A percentile compares a stretch with the other conserved stretches of the same genome.
phyloP scores from a whole-genome alignment of 2,797 vertebrate species.

The Craterocephalus amniculus region DNA sequence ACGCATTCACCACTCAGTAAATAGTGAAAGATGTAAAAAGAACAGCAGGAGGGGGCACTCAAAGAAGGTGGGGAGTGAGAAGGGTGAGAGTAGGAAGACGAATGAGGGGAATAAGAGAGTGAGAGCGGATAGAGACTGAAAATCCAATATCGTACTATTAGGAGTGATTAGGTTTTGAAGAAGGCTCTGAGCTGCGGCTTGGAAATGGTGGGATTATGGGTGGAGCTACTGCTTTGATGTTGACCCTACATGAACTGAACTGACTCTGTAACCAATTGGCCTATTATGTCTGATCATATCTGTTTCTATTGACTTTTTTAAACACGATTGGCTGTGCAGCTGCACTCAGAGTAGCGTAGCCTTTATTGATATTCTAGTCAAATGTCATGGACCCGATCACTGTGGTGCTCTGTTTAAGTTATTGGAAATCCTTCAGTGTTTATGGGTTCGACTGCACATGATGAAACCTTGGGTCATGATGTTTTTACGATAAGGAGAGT shows the following conservation, averaged over 20 bases:
- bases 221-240: slow-evolving; percentile 41
- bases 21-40: background rate
- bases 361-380: slow-evolving; percentile 6
- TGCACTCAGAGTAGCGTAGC: slow-evolving; percentile 1
- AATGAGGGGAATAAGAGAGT: slow-evolving; percentile 36
- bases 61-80: background rate
- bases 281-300: slow-evolving; percentile 19
- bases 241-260: slow-evolving; percentile 43
- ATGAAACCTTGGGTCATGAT: background rate
- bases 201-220: slow-evolving; percentile 43
- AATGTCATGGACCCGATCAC: background rate
- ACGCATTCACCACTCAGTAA: slow-evolving; percentile 10
- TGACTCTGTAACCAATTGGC: slow-evolving; percentile 23
- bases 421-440: slow-evolving; percentile 12
- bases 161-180: slow-evolving; percentile 48
- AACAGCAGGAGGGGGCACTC: slow-evolving; percentile 11
- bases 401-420: background rate
- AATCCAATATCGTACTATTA: slow-evolving; percentile 45
- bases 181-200: slow-evolving; percentile 13
- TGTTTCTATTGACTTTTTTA: slow-evolving; percentile 5
- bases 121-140: slow-evolving; percentile 30
- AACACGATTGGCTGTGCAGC: slow-evolving; percentile 13
- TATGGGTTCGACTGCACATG: background rate
- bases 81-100: slow-evolving; percentile 28
- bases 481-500: slow-evolving; percentile 4